Conservation (phyloP, 2,113 vertebrate species). For the Tragelaphus scriptus region DNA sequence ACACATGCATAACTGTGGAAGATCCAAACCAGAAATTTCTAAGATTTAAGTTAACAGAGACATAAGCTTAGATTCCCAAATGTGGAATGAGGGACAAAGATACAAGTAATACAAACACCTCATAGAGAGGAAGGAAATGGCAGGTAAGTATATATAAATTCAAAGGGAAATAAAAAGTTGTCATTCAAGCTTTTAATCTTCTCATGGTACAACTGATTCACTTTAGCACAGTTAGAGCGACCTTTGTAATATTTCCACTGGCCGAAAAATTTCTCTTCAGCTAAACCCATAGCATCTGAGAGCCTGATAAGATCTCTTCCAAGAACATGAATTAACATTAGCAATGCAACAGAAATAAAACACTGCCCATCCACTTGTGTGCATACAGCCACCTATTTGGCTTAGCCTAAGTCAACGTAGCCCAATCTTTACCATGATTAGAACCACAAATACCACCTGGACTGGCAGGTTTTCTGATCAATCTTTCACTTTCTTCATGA, state of each 20-base stretch:
- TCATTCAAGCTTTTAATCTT: constrained; percentile 69
- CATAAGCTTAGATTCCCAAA: constrained; percentile 3
- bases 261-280: constrained; percentile 77
- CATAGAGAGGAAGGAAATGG: constrained; percentile 52
- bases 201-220: constrained; percentile 8
- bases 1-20: neutral
- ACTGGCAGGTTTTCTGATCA: neutral
- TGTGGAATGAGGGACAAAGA: neutral
- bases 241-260: constrained; percentile 64
- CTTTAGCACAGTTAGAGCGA: constrained; percentile 65
- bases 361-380: neutral
- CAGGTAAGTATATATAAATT: neutral
- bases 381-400: constrained; percentile 12
- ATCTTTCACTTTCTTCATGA: neutral
- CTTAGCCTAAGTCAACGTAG: neutral
- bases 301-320: constrained; percentile 58
- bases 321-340: constrained; percentile 45
- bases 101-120: neutral
- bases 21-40: neutral
- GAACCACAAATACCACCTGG: neutral
- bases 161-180: constrained; percentile 57
- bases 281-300: constrained; percentile 57
- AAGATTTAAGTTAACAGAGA: constrained; percentile 10
- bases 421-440: neutral
- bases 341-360: constrained; percentile 34